Evolutionary conservation across 37 sponge, comb jelly and placozoan species (phyloP).

Genomic region (Agelas oroides): DNA sequence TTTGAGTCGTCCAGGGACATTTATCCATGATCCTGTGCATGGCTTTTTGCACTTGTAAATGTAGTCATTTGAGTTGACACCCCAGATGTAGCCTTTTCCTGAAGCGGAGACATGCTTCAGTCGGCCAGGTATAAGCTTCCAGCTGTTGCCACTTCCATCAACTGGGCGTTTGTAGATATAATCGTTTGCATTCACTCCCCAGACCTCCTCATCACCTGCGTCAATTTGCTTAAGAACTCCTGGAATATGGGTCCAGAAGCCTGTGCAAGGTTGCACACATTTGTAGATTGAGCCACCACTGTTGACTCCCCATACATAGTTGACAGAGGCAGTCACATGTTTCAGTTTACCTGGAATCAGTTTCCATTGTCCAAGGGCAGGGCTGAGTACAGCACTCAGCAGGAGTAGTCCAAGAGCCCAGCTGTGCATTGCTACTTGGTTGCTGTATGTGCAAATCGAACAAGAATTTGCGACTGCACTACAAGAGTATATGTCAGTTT

Average conservation of each 20-base stretch:
- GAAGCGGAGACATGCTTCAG: constrained; percentile 74
- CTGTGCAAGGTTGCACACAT: constrained; percentile 28
- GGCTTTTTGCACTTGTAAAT: constrained; percentile 83
- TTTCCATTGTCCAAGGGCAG: constrained; percentile 7
- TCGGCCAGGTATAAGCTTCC: constrained; percentile 31
- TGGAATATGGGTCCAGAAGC: neutral
- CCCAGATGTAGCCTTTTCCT: constrained; percentile 83
- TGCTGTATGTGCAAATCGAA: no score
- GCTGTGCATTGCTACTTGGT: no score
- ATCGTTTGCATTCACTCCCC: constrained; percentile 53
- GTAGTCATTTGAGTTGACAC: constrained; percentile 32
- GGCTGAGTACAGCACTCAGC: no score
- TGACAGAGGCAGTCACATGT: constrained; percentile 40
- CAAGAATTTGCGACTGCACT: no score
- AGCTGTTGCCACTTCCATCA: constrained; percentile 64
- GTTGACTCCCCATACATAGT: constrained; percentile 51
- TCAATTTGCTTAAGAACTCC: constrained; percentile 60
- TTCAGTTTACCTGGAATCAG: constrained; percentile 42
- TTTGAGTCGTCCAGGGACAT: constrained; percentile 27
- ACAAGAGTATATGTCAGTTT: no score
- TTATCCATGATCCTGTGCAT: constrained; percentile 44
- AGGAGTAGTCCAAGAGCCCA: no score
- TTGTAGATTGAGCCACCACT: constrained; percentile 11
- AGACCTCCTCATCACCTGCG: constrained; percentile 54
- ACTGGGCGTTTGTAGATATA: constrained; percentile 41